Evolutionary conservation across 2,113 vertebrate species (phyloP).

Genomic region (Protomyctophum bolini): DNA sequence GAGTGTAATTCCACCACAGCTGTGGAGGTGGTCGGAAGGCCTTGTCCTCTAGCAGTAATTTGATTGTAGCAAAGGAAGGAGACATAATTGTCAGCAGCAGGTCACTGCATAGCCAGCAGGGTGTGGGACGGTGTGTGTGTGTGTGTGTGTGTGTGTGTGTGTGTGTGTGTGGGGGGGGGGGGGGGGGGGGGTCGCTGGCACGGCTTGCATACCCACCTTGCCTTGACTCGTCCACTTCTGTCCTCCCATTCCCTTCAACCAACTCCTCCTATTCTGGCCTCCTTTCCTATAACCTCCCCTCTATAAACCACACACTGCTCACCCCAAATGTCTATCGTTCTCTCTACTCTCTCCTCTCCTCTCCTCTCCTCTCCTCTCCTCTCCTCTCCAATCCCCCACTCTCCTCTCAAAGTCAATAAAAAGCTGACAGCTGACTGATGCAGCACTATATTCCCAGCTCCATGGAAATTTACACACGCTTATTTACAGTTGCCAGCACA

Average conservation of each 20-base stretch:
- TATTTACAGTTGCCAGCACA: slow-evolving; percentile 38
- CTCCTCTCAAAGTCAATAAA: slow-evolving; percentile 67
- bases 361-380: background rate
- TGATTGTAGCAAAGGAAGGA: slow-evolving; percentile 62
- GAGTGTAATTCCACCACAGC: slow-evolving; percentile 15
- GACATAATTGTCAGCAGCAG: slow-evolving; percentile 61
- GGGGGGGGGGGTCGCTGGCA: background rate
- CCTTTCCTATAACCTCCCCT: background rate
- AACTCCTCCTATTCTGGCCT: background rate
- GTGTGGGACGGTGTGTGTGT: slow-evolving; percentile 28
- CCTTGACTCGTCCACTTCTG: background rate
- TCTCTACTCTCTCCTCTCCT: background rate
- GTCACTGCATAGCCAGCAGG: slow-evolving; percentile 54
- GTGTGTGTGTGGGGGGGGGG: slow-evolving; percentile 15
- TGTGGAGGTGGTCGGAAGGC: slow-evolving; percentile 38
- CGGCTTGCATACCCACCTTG: background rate
- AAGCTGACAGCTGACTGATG: slow-evolving; percentile 71
- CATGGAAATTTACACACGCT: slow-evolving; percentile 60
- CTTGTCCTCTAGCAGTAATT: slow-evolving; percentile 67
- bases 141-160: slow-evolving; percentile 20
- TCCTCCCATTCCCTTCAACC: background rate
- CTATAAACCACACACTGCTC: background rate
- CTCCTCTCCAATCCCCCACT: slow-evolving; percentile 9
- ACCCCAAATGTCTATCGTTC: background rate
- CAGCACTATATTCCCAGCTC: slow-evolving; percentile 62